A percentile compares a stretch with the other conserved stretches of the same genome.
These are phyloP conservation scores for Leptura quadrifasciata DNA, from an alignment of 2,888 invertebrate species.

Conservation along the genomic window DNA sequence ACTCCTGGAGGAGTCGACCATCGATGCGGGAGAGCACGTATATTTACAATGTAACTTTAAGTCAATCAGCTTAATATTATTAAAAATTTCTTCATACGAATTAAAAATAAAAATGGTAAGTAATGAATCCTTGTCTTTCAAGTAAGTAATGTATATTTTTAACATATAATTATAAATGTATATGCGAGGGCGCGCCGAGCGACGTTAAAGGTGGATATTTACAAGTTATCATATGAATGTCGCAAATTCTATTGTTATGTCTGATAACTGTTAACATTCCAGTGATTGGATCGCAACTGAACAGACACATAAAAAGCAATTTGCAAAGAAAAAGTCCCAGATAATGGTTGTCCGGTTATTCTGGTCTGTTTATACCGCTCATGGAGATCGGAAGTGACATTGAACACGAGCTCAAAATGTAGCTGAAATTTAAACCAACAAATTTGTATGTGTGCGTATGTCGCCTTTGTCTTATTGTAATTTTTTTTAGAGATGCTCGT, in stretches of 20 bases:
- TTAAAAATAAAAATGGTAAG: too few relatives aligned
- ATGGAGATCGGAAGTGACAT: slow-evolving; percentile 62
- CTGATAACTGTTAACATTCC: slow-evolving; percentile 64
- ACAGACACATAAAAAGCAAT: slow-evolving; percentile 68
- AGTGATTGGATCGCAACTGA: slow-evolving; percentile 63
- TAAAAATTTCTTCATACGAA: too few relatives aligned
- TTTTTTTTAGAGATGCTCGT: too few relatives aligned
- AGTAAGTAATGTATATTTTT: neutral
- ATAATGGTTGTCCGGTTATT: slow-evolving; percentile 69
- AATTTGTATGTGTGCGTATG: neutral
- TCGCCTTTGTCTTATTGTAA: too few relatives aligned
- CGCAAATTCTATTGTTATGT: slow-evolving; percentile 61
- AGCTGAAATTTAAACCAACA: neutral
- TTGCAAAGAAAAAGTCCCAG: slow-evolving; percentile 66
- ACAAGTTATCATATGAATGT: slow-evolving; percentile 44
- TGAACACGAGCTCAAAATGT: slow-evolving; percentile 59
- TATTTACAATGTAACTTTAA: too few relatives aligned
- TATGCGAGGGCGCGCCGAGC: neutral
- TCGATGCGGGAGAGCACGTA: too few relatives aligned
- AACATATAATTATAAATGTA: neutral
- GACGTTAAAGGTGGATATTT: neutral
- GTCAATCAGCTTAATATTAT: too few relatives aligned
- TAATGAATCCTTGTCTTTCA: neutral
- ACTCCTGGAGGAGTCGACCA: too few relatives aligned
- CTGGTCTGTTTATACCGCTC: slow-evolving; percentile 60